Evolutionary conservation across 1,140 invertebrate genomes (phyloP).

Genomic region (Danaus plexippus): DNA sequence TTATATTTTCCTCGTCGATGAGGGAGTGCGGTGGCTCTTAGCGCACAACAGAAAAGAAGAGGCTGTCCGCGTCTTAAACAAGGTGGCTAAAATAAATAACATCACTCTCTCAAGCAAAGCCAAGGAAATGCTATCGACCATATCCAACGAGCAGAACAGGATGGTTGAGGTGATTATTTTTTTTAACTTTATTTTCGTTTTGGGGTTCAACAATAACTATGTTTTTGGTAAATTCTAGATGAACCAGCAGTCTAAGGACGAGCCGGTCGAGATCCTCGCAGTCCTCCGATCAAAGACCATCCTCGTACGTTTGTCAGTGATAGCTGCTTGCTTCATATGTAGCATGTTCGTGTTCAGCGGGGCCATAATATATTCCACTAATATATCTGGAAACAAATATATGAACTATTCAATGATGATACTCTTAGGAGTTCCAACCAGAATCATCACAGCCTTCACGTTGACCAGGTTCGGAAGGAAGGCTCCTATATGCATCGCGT

Average conservation of each 20-base stretch:
- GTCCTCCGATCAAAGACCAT: slow-evolving; percentile 74
- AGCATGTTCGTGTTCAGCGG: slow-evolving; percentile 84
- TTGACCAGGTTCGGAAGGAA: slow-evolving; percentile 77
- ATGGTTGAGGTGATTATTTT: slow-evolving; percentile 31
- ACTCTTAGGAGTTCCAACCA: slow-evolving; percentile 72
- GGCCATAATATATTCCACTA: slow-evolving; percentile 78
- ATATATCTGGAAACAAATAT: slow-evolving; percentile 76
- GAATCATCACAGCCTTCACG: slow-evolving; percentile 74
- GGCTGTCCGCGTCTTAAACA: slow-evolving; percentile 74
- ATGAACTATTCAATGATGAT: slow-evolving; percentile 72
- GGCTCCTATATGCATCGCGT: slow-evolving; percentile 73
- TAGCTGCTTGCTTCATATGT: slow-evolving; percentile 79
- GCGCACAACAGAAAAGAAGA: slow-evolving; percentile 79
- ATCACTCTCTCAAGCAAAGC: slow-evolving; percentile 72
- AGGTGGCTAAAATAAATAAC: slow-evolving; percentile 80
- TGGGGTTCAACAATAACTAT: too few species aligned
- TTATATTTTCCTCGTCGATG: slow-evolving; percentile 76
- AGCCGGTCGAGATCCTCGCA: slow-evolving; percentile 45
- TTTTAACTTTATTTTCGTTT: too few species aligned
- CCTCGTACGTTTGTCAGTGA: slow-evolving; percentile 74
- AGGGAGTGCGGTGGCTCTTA: slow-evolving; percentile 82
- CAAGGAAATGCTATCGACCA: slow-evolving; percentile 61
- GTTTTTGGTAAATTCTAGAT: too few species aligned
- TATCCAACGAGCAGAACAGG: slow-evolving; percentile 37
- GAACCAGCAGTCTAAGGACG: too few species aligned